Evolutionary conservation across 2,113 vertebrate genomes (phyloP).

Genomic region (Micronisus gabar): DNA sequence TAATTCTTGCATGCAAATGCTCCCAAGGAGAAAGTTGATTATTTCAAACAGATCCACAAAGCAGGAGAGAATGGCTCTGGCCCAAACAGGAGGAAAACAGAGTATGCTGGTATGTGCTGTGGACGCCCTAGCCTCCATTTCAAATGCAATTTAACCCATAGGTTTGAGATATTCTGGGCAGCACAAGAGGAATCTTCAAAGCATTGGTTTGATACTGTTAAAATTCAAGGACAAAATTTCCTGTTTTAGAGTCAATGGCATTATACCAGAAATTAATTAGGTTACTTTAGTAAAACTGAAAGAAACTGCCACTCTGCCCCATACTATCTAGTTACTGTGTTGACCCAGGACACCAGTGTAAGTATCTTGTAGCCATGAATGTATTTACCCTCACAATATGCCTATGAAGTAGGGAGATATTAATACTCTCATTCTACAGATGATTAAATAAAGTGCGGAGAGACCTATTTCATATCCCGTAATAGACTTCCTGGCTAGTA

Average conservation of each 20-base stretch:
- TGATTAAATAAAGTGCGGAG: neutral
- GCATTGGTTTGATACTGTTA: neutral
- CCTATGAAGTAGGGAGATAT: neutral
- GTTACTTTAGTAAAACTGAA: neutral
- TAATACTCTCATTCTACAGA: neutral
- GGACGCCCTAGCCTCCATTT: neutral
- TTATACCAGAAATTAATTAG: neutral
- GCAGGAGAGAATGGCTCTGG: neutral
- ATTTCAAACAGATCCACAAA: slow-evolving; percentile 7
- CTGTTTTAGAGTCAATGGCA: neutral
- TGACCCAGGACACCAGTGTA: neutral
- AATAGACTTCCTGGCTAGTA: neutral
- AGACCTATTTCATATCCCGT: neutral
- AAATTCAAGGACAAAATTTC: neutral
- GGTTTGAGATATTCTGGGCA: neutral
- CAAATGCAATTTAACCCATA: neutral
- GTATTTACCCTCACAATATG: neutral
- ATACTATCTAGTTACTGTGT: neutral
- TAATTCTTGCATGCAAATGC: slow-evolving; percentile 40
- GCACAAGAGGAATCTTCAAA: neutral
- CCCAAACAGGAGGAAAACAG: neutral
- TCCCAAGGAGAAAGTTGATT: slow-evolving; percentile 15
- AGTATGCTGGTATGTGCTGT: neutral
- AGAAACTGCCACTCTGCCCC: neutral
- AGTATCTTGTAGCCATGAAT: neutral